Percentiles rank a stretch among this genome's conserved stretches.
phyloP scores from a whole-genome alignment of 2,797 vertebrate species.

The Chiloscyllium punctatum region DNA sequence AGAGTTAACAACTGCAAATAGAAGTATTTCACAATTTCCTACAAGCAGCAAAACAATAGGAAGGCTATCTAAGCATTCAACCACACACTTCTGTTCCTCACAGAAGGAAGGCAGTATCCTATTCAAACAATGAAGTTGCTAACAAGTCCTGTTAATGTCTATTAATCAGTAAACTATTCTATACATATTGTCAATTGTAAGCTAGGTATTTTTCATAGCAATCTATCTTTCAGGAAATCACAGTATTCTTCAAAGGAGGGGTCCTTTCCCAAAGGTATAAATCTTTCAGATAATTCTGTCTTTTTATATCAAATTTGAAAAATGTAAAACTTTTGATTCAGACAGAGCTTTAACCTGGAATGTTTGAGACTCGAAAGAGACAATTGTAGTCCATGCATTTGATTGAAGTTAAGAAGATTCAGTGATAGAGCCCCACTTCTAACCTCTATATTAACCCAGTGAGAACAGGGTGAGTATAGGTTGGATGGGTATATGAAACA shows the following conservation, averaged over 20 bases:
- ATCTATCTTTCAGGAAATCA: background rate
- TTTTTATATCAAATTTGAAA: background rate
- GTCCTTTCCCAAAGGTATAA: background rate
- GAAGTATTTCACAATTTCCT: background rate
- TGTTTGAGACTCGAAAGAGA: background rate
- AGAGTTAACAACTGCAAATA: conserved; percentile 1
- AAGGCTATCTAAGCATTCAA: too few relatives aligned
- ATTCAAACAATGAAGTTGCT: background rate
- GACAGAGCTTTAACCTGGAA: background rate
- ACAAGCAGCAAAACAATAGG: background rate
- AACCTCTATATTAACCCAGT: background rate
- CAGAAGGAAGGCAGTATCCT: background rate
- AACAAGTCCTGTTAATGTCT: background rate
- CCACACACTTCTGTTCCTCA: background rate
- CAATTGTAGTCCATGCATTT: background rate
- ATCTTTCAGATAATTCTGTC: background rate
- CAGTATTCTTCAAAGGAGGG: background rate
- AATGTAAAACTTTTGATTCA: background rate
- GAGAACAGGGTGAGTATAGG: background rate
- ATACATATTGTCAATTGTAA: background rate
- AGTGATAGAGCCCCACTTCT: background rate
- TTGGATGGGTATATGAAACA: background rate
- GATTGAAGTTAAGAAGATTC: background rate
- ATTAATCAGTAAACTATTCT: background rate
- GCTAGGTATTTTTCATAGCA: background rate